Evolutionary conservation across 1,140 invertebrate species (phyloP).

Genomic region (Phymorhynchus buccinoides): DNA sequence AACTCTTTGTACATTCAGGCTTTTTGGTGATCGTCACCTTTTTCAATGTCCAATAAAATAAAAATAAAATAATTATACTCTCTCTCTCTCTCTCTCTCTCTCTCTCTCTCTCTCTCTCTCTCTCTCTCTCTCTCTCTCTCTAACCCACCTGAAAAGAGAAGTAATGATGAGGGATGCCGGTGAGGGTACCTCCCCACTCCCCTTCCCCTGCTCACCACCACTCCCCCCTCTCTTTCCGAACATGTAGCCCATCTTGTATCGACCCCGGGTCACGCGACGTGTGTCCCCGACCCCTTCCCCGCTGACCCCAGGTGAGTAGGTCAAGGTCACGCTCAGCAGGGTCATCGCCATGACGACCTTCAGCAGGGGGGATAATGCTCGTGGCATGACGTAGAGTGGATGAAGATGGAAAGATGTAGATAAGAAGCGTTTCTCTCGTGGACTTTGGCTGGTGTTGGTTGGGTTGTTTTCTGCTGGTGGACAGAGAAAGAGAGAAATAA

Average conservation of each 20-base stretch:
- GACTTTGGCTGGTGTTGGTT: no score
- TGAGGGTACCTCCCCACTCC: no score
- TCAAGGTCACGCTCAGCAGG: neutral
- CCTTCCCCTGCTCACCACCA: no score
- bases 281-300: neutral
- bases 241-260: constrained; percentile 2
- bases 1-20: no score
- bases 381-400: no score
- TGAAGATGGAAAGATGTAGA: no score
- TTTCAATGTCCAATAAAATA: no score
- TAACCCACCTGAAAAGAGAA: neutral
- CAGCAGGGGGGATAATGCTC: no score
- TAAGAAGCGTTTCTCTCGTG: no score
- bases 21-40: no score
- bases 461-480: neutral
- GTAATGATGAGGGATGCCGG: neutral
- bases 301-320: neutral
- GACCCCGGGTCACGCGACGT: neutral
- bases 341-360: neutral
- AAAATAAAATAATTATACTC: no score
- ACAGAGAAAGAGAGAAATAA: neutral
- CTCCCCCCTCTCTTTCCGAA: neutral
- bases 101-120: neutral
- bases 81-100: neutral
- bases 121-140: neutral